Conservation (phyloP, 2,797 vertebrate species). For the Alcedo atthis region DNA sequence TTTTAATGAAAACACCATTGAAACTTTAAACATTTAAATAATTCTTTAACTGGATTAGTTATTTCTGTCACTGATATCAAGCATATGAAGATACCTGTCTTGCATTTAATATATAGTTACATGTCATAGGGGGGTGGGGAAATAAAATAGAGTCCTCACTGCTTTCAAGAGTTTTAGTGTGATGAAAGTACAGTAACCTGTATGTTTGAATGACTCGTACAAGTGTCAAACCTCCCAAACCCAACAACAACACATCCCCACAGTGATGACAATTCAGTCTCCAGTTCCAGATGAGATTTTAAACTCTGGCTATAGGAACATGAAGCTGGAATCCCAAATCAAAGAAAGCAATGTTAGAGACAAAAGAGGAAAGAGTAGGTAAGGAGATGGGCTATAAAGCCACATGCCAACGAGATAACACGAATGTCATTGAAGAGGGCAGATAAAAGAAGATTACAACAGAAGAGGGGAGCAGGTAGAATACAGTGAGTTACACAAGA, state of each 20-base stretch:
- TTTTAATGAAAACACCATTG: constrained; percentile 11
- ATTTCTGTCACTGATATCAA: constrained; percentile 11
- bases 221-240: background rate
- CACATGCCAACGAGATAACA: constrained; percentile 38
- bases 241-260: background rate
- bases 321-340: constrained; percentile 42
- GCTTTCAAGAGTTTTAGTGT: background rate
- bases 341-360: constrained; percentile 32
- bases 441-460: constrained; percentile 38
- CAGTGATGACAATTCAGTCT: background rate
- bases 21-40: constrained; percentile 4
- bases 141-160: background rate
- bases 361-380: background rate
- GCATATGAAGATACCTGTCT: background rate
- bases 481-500: background rate
- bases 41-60: constrained; percentile 22
- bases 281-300: background rate
- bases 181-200: background rate
- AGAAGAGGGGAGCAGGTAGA: background rate
- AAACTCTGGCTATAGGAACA: background rate
- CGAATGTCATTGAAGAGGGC: constrained; percentile 19
- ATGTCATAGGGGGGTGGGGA: background rate
- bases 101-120: background rate
- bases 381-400: background rate
- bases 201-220: background rate